A percentile compares a stretch with the other conserved stretches of the same genome.
Evolutionary conservation across 2,797 vertebrate species (phyloP).

Genomic region (Macrochelys suwanniensis): DNA sequence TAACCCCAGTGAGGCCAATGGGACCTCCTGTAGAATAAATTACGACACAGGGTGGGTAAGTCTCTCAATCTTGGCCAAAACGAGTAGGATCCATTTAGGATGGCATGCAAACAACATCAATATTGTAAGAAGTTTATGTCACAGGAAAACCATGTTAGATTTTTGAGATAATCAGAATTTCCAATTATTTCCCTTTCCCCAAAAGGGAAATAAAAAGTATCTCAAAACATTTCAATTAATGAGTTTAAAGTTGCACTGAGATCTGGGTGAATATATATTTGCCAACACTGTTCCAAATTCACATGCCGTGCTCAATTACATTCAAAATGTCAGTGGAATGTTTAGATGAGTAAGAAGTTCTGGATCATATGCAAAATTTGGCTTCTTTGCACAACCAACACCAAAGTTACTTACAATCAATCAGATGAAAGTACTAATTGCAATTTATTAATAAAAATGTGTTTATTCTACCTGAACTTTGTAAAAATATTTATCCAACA

Average conservation of each 20-base stretch:
- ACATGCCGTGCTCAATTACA: neutral
- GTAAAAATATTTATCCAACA: conserved; percentile 45
- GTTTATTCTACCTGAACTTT: conserved; percentile 46
- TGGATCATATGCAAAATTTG: conserved; percentile 20
- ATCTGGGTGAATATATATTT: neutral
- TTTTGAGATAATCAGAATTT: conserved; percentile 14
- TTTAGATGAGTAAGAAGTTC: conserved; percentile 58
- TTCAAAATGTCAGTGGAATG: conserved; percentile 33
- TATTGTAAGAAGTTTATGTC: neutral
- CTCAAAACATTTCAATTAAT: neutral
- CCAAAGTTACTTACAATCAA: conserved; percentile 57
- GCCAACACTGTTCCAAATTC: neutral
- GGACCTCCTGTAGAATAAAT: neutral
- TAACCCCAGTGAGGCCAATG: neutral
- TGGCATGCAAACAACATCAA: neutral
- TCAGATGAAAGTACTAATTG: conserved; percentile 59
- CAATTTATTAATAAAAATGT: conserved; percentile 61
- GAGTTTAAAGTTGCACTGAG: neutral
- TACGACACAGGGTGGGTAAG: neutral
- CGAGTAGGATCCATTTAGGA: neutral
- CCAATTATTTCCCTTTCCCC: neutral
- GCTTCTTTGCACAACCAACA: conserved; percentile 38
- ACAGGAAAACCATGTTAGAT: neutral
- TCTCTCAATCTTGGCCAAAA: neutral
- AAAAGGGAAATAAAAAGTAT: neutral